Base-by-base conservation (phyloP, 2,797 vertebrate genomes). In the Threskiornis aethiopicus region DNA sequence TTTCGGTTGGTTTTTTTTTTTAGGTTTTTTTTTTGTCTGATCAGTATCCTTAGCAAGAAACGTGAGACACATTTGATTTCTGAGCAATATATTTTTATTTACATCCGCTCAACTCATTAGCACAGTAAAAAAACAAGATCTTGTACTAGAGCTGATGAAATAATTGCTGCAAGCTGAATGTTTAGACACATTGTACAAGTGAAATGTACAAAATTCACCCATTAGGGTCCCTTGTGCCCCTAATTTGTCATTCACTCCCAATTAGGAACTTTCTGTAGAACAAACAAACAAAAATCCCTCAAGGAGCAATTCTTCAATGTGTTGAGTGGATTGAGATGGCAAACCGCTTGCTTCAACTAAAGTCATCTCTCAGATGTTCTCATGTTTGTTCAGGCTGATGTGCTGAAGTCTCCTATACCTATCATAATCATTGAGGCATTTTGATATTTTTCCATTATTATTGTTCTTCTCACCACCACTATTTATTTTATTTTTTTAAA, bases 111-210 rank as follows among this genome's bases (percentile, higher is more conserved):
- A 47, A 64, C 61, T 90, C 87, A 82, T 95, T 87, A 93, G 55
- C 67, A 31, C 22, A 66, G 19, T 21, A 31, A 49, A 61, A 80
- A 78, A 28, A 15, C 20, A 75, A 41, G 15, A 73, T 90, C 24
- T 54, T 82, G 25, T 92, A 26, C 54, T 87, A 77, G 3, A 82
- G 13, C 24, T 93, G 69, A 89, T 95, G 73, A 95, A 95, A 88
- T 95, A 96, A 93, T 94, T 87, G 84, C 79, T 96, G 41, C 44
- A 84, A 89, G 86, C 59, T 90, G 67, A 87, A 65, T 80, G 44
- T 89, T 93, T 79, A 90, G 46, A 69, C 10, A 66, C 42, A 29
- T 41, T 89, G 72, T 90, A 87, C 66, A 71, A 93, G 66, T 70
- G 89, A 85, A 77, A 87, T 52, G n/a, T 87, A 37, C 41, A 70